phyloP scores from a whole-genome alignment of 2,113 vertebrate species.

The Chloropsis hardwickii region DNA sequence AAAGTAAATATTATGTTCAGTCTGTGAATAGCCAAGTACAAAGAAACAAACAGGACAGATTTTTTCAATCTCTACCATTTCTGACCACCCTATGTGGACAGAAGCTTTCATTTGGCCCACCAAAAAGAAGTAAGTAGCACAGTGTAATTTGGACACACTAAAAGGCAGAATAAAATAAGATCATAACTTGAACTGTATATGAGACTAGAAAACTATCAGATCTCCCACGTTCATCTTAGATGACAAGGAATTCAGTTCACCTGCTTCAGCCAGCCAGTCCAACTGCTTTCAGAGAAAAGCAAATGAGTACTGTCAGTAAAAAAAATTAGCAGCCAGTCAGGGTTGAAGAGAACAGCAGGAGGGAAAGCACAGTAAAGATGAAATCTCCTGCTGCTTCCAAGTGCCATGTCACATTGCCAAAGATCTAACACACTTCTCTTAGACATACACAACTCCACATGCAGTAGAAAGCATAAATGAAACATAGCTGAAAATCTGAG shows the following conservation, averaged over 20 bases:
- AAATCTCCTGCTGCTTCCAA: background rate
- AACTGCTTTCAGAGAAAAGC: background rate
- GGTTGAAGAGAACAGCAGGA: background rate
- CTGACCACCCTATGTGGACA: background rate
- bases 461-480: background rate
- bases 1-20: background rate
- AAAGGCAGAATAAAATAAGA: background rate
- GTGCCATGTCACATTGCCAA: background rate
- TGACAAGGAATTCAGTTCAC: background rate
- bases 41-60: background rate
- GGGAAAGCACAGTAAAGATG: background rate
- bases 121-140: background rate
- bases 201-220: background rate
- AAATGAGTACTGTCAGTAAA: background rate
- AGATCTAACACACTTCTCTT: background rate
- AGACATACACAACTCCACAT: background rate
- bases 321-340: background rate
- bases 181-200: background rate
- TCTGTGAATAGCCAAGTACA: background rate
- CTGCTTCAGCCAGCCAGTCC: background rate
- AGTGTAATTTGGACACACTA: background rate
- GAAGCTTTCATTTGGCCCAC: background rate
- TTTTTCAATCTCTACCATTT: background rate
- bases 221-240: background rate
- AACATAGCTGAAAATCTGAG: background rate